Base-by-base conservation (phyloP, 2,888 invertebrate species). In the Zele albiditarsus region DNA sequence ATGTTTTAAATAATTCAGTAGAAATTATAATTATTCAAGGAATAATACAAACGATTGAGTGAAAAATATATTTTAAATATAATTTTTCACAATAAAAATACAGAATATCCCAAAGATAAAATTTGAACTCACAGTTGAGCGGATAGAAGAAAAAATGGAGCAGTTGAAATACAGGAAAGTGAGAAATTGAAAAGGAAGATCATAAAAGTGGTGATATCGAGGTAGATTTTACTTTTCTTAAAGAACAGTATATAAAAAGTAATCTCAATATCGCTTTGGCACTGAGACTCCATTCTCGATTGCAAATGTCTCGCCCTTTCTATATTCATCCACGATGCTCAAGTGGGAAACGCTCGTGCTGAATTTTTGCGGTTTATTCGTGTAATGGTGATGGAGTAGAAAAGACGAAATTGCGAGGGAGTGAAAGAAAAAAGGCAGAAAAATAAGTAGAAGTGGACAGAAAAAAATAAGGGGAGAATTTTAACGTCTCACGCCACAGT, bases 201-300 rank as follows among this genome's bases (percentile, higher is more conserved):
- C 6, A 68, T 53, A n/a, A 66, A 66, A 66, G 46, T 27, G 65
- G 46, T 46, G 27, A 46, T 66, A 49, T 42, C 46, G 27, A 25
- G 16, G 16, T 46, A 66, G 27, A 46, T 53, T 27, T 66, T 46
- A 27, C 46, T 46, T 31, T 49, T 57, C 38, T 68, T 12, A 28
- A 49, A 53, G n/a, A n/a, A 20, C 20, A 20, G 53, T 20, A 53
- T 53, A n/a, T 53, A 20, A 27, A 27, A 16, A 68, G 57, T 66
- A 42, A 68, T 31, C 68, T 68, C 53, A 68, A 53, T 53, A 68
- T 53, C 57, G 14, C 20, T 66, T 33, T 31, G 25, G 10, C 66
- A 53, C 28, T 31, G 31, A 68, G 53, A 57, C 53, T 68, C n/a
- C 23, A 53, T 68, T 68, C 53, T 31, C 53, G 38, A 68, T 68